Evolutionary conservation across 1,140 invertebrate species (phyloP).

Genomic region (Akabosia matsudoensis): DNA sequence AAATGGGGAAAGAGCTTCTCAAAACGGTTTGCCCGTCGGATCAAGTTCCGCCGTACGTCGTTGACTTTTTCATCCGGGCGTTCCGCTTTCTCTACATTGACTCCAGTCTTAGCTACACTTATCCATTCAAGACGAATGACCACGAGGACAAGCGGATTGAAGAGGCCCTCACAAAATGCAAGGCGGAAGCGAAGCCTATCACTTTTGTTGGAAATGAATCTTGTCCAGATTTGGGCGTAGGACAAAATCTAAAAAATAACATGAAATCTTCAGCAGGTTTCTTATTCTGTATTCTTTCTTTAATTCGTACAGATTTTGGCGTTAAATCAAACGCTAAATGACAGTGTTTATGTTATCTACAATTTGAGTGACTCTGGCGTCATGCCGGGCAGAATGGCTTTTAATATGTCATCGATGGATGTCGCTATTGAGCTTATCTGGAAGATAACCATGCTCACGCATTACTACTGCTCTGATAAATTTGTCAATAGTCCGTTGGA

Average conservation of each 20-base stretch:
- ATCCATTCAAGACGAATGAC: background rate
- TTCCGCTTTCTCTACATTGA: constrained; percentile 10
- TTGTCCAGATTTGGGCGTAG: background rate
- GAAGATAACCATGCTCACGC: background rate
- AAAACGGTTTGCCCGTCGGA: background rate
- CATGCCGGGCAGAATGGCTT: background rate
- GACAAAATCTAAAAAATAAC: too few species aligned
- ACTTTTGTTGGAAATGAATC: background rate
- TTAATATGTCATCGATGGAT: background rate
- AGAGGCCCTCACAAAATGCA: background rate
- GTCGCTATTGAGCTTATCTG: background rate
- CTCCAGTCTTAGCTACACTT: background rate
- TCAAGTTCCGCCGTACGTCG: background rate
- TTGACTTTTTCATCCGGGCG: background rate
- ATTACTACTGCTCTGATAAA: constrained; percentile 7
- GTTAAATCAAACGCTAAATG: background rate
- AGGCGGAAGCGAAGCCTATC: background rate
- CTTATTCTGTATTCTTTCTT: too few species aligned
- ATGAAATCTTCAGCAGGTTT: too few species aligned
- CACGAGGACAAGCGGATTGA: background rate
- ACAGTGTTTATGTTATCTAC: background rate
- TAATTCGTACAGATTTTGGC: background rate
- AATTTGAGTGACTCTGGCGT: background rate
- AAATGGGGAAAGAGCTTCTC: background rate
- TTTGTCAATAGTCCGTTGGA: background rate